phyloP scores from a whole-genome alignment of 1,140 invertebrate species.

The Rhizoglyphus robini region DNA sequence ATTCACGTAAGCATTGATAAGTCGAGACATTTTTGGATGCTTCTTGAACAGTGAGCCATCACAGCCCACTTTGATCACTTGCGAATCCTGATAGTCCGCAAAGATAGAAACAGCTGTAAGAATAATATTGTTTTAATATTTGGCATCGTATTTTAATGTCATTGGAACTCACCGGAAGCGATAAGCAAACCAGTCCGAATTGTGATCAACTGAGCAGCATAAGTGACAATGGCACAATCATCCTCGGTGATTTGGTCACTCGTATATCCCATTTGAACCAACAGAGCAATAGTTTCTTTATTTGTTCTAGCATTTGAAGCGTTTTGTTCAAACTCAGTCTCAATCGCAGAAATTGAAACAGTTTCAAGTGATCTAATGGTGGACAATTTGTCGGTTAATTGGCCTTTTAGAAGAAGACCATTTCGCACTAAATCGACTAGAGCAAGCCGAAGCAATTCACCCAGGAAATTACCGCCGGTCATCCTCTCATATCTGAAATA shows the following conservation, averaged over 20 bases:
- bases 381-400: conserved; percentile 35
- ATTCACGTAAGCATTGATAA: conserved; percentile 57
- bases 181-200: background rate
- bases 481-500: conserved; percentile 50
- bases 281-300: background rate
- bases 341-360: conserved; percentile 33
- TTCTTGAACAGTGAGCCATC: conserved; percentile 75
- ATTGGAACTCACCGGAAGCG: background rate
- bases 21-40: conserved; percentile 58
- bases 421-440: conserved; percentile 40
- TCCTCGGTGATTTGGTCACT: background rate
- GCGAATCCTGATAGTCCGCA: conserved; percentile 44
- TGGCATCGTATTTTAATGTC: no score
- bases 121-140: background rate
- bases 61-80: conserved; percentile 55
- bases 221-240: background rate
- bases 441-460: conserved; percentile 48
- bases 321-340: background rate
- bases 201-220: background rate
- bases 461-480: conserved; percentile 85
- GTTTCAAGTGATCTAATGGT: conserved; percentile 45
- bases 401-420: conserved; percentile 41
- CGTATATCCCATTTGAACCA: background rate
- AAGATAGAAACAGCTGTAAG: background rate
- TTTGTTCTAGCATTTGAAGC: conserved; percentile 6